phyloP scores from a whole-genome alignment of 2,888 invertebrate species.

The Thymelicus acteon region DNA sequence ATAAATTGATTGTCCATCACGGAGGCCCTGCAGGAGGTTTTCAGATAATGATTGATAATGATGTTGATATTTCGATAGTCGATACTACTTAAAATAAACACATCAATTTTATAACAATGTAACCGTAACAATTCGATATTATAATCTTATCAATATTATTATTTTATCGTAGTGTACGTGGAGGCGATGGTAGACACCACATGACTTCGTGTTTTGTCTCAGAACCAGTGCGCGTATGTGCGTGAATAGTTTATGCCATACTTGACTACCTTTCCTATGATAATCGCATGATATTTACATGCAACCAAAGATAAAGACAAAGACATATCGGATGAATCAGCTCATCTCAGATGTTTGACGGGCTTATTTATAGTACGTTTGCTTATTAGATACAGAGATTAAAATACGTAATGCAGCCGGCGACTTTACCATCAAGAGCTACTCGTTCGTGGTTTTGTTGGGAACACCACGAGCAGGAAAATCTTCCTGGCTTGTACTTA shows the following conservation, averaged over 20 bases:
- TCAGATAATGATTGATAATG: constrained; percentile 2
- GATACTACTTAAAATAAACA: neutral
- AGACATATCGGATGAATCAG: neutral
- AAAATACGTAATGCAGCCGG: too few species aligned
- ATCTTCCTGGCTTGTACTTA: too few species aligned
- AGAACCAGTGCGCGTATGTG: neutral
- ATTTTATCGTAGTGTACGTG: neutral
- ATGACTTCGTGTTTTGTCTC: neutral
- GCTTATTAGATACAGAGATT: too few species aligned
- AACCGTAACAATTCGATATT: constrained; percentile 1
- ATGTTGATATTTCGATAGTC: neutral
- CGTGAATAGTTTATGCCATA: neutral
- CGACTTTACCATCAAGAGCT: too few species aligned
- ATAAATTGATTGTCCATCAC: too few species aligned
- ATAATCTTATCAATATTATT: neutral
- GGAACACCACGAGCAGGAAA: too few species aligned
- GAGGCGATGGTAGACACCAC: neutral
- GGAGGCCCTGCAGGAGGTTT: neutral
- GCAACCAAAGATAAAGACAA: too few species aligned
- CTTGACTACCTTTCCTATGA: neutral
- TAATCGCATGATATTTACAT: neutral
- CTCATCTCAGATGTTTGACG: neutral
- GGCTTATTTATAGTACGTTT: too few species aligned
- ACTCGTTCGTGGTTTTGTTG: too few species aligned
- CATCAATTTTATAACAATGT: constrained; percentile 1